Evolutionary conservation across 2,113 vertebrate genomes (phyloP), one percentile per base, ranked within the genome.

Genomic region (Recurvirostra avosetta): DNA sequence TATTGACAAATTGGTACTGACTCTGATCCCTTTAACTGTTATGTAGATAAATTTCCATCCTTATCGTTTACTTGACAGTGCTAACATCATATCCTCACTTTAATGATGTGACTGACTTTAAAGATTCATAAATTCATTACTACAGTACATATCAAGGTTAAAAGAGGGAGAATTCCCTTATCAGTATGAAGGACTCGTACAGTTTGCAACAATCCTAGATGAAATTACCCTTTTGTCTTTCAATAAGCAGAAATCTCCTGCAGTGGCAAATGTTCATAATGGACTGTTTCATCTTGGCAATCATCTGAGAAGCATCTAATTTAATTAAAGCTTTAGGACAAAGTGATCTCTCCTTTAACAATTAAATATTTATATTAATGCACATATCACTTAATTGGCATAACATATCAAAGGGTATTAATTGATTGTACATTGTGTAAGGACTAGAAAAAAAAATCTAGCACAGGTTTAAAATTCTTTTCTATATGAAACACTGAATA

Each of bases 201-300:
- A 88, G 85, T 92, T 96, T 95, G 73, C 76, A 94, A 88, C 91
- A 96, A 65, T 76, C 52, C 79, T 62, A 93, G 86, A 97, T 86
- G 62, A 97, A 97, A 96, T 97, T 95, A 93, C 82, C 83, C 92
- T 93, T 96, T 94, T 95, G 94, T 96, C 96, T 97, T 97, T 95
- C 94, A 94, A 91, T 86, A 94, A 91, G 90, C 77, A 92, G 92
- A 95, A 90, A 93, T 77, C 82, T 97, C 94, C 94, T 91, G 90
- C 89, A 96, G 85, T 95, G 63, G 88, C 50, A 93, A 97, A 96
- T 80, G 85, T 89, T 97, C 95, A 83, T 95, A 97, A 96, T 90
- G 90, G 85, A 92, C 89, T 94, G 70, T 77, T 97, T 95, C 94
- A 97, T 97, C 95, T 95, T 92, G 67, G 79, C 91, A 97, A 97